Evolutionary conservation across 2,888 invertebrate species (phyloP).

Genomic region (Archaeoteleia sp.): DNA sequence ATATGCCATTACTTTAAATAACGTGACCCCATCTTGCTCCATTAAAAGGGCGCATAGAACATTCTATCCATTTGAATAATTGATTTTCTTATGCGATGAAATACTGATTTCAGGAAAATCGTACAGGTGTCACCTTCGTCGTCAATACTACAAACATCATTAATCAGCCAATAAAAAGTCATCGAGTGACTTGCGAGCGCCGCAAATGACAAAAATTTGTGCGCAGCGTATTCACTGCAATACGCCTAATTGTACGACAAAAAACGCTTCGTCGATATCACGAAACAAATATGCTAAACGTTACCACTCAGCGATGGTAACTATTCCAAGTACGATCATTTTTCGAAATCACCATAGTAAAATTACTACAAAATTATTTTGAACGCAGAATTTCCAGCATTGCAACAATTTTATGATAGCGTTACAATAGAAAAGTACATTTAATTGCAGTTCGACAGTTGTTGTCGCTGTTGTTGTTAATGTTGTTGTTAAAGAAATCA

Average conservation of each 20-base stretch:
- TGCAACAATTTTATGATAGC: no score
- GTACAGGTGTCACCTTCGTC: slow-evolving; percentile 43
- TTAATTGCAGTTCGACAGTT: no score
- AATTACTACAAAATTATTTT: no score
- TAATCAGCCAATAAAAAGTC: slow-evolving; percentile 36
- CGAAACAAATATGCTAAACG: slow-evolving; percentile 39
- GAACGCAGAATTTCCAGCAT: no score
- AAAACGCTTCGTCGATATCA: slow-evolving; percentile 36
- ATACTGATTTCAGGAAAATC: slow-evolving; percentile 34
- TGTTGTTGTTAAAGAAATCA: no score
- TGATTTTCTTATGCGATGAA: not conserved
- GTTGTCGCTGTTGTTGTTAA: no score
- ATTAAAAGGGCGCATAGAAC: no score
- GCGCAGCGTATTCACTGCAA: slow-evolving; percentile 19
- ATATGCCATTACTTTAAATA: no score
- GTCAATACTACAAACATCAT: slow-evolving; percentile 39
- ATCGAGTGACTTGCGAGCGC: slow-evolving; percentile 28
- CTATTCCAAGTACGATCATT: slow-evolving; percentile 32
- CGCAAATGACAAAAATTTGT: slow-evolving; percentile 25
- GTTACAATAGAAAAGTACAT: no score
- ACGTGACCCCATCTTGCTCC: no score
- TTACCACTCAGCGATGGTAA: slow-evolving; percentile 35
- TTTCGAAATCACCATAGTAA: no score
- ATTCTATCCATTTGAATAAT: no score
- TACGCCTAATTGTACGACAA: slow-evolving; percentile 40